Evolutionary conservation across 2,888 invertebrate genomes (phyloP), one percentile per base, ranked within the genome.

Genomic region (Drosophila flavopinicola): DNA sequence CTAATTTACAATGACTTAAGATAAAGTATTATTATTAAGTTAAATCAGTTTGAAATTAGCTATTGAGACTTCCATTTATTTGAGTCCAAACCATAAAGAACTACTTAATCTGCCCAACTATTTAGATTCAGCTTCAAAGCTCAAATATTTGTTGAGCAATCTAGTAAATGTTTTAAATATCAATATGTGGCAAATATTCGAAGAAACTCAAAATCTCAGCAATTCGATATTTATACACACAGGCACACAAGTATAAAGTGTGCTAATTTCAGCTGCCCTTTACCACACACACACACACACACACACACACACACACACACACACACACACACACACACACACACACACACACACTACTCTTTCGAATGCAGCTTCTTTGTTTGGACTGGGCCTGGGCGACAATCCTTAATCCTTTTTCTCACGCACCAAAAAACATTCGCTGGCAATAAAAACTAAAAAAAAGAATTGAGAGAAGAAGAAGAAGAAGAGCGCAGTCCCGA

Each of bases 371-470:
- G 24, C 15, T 30, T 32, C 66, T 52, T 70, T 70, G 70, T 69
- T 69, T 60, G 29, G 32, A 29, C 42, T n/a, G n/a, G n/a, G 54
- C 9, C 32, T 52, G 39, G 67, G 75, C 66, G 71, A 79, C 76
- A 74, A 63, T 70, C 54, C 56, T 75, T 80, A 84, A 84, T 84
- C 84, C 85, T 84, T 83, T 84, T 84, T 84, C 84, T 84, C 84
- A 84, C 84, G 84, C 83, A 80, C 78, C 78, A 77, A 74, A 75
- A 82, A 82, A 69, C 76, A 78, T 72, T 79, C 66, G 73, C 66
- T 73, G 58, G 49, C 75, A 66, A 66, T 77, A 78, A 78, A 72
- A 68, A 60, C 30, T 54, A 49, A 35, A 35, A 29, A 30, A 37
- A 37, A 30, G 27, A 51, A 54, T 35, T 35, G 38, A 30, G 49